Evolutionary conservation across 2,888 invertebrate genomes (phyloP), one percentile per base, ranked within the genome.

Genomic region (Chesias legatella): DNA sequence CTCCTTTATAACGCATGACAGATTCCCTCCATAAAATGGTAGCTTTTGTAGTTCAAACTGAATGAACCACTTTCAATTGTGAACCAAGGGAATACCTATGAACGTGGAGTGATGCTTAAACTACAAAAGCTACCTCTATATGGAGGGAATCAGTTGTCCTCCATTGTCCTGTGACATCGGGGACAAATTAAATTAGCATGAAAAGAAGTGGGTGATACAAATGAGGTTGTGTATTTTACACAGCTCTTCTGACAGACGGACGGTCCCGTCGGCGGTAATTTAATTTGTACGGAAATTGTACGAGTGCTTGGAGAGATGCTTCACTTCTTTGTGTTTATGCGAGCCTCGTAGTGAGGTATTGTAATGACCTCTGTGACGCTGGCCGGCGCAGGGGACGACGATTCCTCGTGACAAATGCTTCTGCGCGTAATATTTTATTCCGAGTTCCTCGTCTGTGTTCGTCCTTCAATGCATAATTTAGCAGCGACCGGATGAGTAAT

Each of bases 131-230:
- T 22, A 11, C n/a, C 28, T 24, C 30, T 30, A 34, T 28, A 22
- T 7, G 9, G 4, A 39, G 39, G 20, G 9, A 30, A 30, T 38
- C 43, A 48, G 39, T 36, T 35, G 33, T 36, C 31, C 22, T 39
- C 41, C 43, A 27, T 36, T 40, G 36, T 40, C 6, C 45, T 45
- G 40, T 37, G 36, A 26, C 40, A 33, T 49, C 52, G 53, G 60
- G 43, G 54, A 61, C 65, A 68, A 72, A 71, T 70, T 65, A 67
- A 72, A 72, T 72, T 70, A 69, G 60, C 67, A 67, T 70, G 60
- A 61, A 63, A 67, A 69, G 62, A 64, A 66, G 65, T 59, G 47
- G 43, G 48, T n/a, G 48, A 44, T 56, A 61, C 65, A 63, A 71
- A 67, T 60, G 59, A 61, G 57, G 55, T 55, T 58, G 58, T 67